Percentiles rank a stretch among this genome's conserved stretches.
phyloP scores from a whole-genome alignment of 1,140 invertebrate species.

The Panagrolaimus sp. region DNA sequence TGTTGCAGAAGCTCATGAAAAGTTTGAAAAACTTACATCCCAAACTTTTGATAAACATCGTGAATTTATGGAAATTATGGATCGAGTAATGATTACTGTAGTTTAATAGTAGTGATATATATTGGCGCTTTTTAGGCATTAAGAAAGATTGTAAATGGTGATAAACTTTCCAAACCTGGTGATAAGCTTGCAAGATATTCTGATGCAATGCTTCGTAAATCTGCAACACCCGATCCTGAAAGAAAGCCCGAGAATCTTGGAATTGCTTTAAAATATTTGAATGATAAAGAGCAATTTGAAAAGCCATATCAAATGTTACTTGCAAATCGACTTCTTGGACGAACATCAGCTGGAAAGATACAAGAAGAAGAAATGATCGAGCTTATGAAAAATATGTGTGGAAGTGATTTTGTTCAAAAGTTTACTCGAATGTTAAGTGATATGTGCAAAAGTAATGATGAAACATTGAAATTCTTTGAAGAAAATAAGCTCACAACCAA shows the following conservation, averaged over 20 bases:
- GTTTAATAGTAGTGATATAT: neutral
- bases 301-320: constrained; percentile 6
- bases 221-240: neutral
- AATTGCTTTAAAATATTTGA: neutral
- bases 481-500: neutral
- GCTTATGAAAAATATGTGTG: neutral
- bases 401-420: neutral
- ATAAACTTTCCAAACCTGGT: neutral
- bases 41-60: neutral
- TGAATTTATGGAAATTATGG: neutral
- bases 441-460: neutral
- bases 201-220: neutral
- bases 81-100: neutral
- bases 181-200: neutral
- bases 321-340: constrained; percentile 1
- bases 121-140: neutral
- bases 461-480: neutral
- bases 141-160: neutral
- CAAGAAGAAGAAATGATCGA: neutral
- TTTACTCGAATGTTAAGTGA: neutral
- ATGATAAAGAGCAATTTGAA: constrained; percentile 6
- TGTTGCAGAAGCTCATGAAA: neutral
- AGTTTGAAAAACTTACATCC: neutral
- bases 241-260: neutral
- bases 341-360: neutral